Conservation (phyloP, 2,113 vertebrate species). For the Steatornis caripensis region DNA sequence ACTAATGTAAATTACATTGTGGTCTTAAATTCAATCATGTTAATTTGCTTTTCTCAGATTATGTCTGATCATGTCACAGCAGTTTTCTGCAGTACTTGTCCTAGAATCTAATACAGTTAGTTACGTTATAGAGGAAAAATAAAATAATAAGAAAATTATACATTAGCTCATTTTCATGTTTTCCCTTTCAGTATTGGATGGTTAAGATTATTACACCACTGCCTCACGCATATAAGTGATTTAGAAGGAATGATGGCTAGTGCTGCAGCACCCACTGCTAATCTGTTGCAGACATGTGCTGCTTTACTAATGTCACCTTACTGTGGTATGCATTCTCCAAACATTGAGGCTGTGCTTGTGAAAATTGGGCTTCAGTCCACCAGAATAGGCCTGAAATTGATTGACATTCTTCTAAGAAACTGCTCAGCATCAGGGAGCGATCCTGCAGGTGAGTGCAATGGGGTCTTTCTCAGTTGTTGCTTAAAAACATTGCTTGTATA, state of each 20-base stretch:
- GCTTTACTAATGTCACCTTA: slow-evolving; percentile 97
- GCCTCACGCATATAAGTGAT: slow-evolving; percentile 96
- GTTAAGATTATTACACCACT: slow-evolving; percentile 95
- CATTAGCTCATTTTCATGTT: neutral
- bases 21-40: neutral
- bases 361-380: slow-evolving; percentile 98
- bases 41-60: neutral
- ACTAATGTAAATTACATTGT: neutral
- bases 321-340: slow-evolving; percentile 98
- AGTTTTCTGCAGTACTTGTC: neutral
- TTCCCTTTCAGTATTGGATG: slow-evolving; percentile 88
- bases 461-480: neutral
- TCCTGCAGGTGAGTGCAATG: slow-evolving; percentile 82
- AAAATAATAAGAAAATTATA: neutral
- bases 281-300: slow-evolving; percentile 95
- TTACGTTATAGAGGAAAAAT: neutral
- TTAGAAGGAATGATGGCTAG: slow-evolving; percentile 97
- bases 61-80: neutral
- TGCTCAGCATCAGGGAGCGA: slow-evolving; percentile 95
- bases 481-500: neutral
- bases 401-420: slow-evolving; percentile 96
- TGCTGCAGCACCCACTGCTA: slow-evolving; percentile 95
- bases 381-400: slow-evolving; percentile 92
- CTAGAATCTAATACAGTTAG: neutral
- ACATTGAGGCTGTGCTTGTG: slow-evolving; percentile 96